Base-by-base conservation (phyloP, 2,113 vertebrate species). In the Elgaria multicarinata region DNA sequence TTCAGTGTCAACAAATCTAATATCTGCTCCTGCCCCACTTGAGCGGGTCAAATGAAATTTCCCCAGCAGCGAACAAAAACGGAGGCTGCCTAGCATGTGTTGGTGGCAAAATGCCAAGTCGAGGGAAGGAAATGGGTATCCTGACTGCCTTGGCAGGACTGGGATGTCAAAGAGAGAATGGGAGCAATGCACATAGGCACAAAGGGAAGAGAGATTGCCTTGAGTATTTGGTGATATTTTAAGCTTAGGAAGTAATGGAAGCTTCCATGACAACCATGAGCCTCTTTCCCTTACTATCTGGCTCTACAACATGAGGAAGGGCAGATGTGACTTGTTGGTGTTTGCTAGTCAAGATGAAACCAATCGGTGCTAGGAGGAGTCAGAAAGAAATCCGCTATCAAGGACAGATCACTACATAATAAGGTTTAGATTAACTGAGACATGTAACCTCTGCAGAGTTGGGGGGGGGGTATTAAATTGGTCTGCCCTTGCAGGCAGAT, bases 11-110 rank as follows among this genome's bases (percentile, higher is more conserved):
- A 93, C 93, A 94, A 91, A 95, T 92, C 89, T 94, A 91, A 89
- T 94, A 91, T 93, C 95, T 93, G 53, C 85, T 94, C 90, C 93
- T 93, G 90, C 93, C 93, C 91, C 91, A 87, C 92, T 95, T 94
- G 94, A 95, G 91, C 92, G 87, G 90, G 90, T 94, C 94, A 95
- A 91, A 96, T 69, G 89, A 93, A 91, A 95, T 95, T 92, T 95
- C 92, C 93, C 62, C 93, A 95, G 89, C 87, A 89, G 92, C 84
- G 91, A 88, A 91, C 67, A 90, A 86, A 94, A 92, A 79, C 82
- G 46, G 85, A 72, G 83, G 91, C 89, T 90, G 83, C 91, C 88
- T 50, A 22, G 76, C 0, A 55, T 87, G 85, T 92, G 91, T 91
- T 86, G 71, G 80, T 91, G 95, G 90, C 94, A 91, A 42, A 0